phyloP scores from a whole-genome alignment of 2,888 invertebrate genomes.

The Melitaea athalia region DNA sequence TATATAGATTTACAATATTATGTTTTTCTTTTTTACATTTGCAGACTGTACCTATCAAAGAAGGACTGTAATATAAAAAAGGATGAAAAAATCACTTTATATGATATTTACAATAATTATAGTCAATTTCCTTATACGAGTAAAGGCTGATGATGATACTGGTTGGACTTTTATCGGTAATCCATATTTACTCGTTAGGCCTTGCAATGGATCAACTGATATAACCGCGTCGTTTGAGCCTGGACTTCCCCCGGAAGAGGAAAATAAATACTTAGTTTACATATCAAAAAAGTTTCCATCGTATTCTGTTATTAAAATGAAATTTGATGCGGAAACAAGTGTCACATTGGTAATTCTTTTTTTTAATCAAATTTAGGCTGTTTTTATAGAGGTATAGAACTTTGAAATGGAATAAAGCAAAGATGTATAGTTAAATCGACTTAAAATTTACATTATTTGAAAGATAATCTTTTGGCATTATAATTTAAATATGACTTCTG shows the following conservation, averaged over 20 bases:
- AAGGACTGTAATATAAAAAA: neutral
- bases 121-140: neutral
- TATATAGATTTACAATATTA: neutral
- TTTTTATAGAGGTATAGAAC: no score
- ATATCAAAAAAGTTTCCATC: slow-evolving; percentile 39
- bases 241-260: slow-evolving; percentile 47
- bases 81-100: neutral
- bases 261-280: slow-evolving; percentile 41
- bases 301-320: slow-evolving; percentile 37
- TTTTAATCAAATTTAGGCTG: no score
- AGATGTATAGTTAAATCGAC: no score
- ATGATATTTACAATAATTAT: neutral
- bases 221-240: slow-evolving; percentile 41
- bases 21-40: neutral
- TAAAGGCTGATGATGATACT: slow-evolving; percentile 10
- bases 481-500: no score
- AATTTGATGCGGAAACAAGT: slow-evolving; percentile 46
- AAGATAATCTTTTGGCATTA: no score
- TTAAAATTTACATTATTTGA: no score
- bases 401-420: no score
- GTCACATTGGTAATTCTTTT: slow-evolving; percentile 40
- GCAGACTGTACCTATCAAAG: neutral
- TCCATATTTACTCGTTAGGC: slow-evolving; percentile 34
- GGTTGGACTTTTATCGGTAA: slow-evolving; percentile 37
- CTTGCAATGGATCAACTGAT: slow-evolving; percentile 44